These are phyloP conservation scores for Fulmarus glacialis DNA, from an alignment of 2,113 vertebrate genomes.

Conservation along the genomic window DNA sequence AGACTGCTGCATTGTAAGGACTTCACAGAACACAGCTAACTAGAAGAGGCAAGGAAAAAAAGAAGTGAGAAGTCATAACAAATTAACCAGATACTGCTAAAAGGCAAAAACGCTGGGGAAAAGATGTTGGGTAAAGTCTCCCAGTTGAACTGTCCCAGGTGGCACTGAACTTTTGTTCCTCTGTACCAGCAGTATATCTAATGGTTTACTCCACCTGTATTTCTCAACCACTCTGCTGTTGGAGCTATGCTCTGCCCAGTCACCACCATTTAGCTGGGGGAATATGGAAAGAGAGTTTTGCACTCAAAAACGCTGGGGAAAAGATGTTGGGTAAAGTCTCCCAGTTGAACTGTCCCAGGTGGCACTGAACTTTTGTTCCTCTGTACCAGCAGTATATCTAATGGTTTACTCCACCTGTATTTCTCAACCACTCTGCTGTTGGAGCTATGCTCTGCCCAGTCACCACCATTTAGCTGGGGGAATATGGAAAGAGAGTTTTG, in stretches of 20 bases:
- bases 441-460: background rate
- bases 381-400: background rate
- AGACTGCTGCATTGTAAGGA: slow-evolving; percentile 98
- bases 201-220: background rate
- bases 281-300: background rate
- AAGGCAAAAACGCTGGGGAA: background rate
- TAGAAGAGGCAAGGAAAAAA: slow-evolving; percentile 52
- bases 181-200: background rate
- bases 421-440: background rate
- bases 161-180: background rate
- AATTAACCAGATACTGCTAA: background rate
- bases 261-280: background rate
- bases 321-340: background rate
- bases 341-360: background rate
- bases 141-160: background rate
- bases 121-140: background rate
- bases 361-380: background rate
- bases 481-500: background rate
- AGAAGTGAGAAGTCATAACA: background rate
- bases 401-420: background rate
- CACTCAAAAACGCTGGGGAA: background rate
- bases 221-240: background rate
- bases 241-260: background rate
- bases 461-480: background rate
- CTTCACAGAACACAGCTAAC: slow-evolving; percentile 94